phyloP scores from a whole-genome alignment of 23 tunicate genomes.

The Ciona savignyi region DNA sequence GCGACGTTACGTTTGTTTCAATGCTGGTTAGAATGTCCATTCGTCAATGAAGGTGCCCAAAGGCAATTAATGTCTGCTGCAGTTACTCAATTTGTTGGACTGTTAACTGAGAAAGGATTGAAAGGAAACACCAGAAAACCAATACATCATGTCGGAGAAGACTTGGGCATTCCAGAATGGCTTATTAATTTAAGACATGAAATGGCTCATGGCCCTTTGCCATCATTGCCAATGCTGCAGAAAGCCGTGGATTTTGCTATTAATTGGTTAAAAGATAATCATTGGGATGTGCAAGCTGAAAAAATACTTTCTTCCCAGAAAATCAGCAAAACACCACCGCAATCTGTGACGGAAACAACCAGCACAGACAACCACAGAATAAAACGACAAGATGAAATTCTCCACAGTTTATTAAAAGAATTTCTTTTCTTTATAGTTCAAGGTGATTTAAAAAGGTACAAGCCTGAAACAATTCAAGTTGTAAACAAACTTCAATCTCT shows the following conservation, averaged over 20 bases:
- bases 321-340: too few species aligned
- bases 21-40: not conserved
- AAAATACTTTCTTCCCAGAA: not conserved
- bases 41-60: constrained; percentile 4
- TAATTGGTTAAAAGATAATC: constrained; percentile 39
- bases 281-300: too few species aligned
- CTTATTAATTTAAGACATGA: constrained; percentile 31
- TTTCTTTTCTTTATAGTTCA: too few species aligned
- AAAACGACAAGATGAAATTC: too few species aligned
- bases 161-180: constrained; percentile 80
- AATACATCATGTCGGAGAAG: constrained; percentile 36
- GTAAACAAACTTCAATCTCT: too few species aligned
- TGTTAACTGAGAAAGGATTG: too few species aligned
- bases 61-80: constrained; percentile 36
- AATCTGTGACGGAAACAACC: too few species aligned
- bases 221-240: constrained; percentile 26
- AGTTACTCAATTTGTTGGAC: constrained; percentile 62
- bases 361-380: too few species aligned
- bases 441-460: too few species aligned
- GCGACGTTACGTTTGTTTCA: constrained; percentile 45
- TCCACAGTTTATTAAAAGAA: too few species aligned
- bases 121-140: constrained; percentile 25
- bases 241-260: constrained; percentile 42
- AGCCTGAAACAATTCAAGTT: too few species aligned
- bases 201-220: constrained; percentile 13